These are phyloP conservation scores for Pristis pectinata DNA, from an alignment of 2,797 vertebrate genomes.

Conservation along the genomic window DNA sequence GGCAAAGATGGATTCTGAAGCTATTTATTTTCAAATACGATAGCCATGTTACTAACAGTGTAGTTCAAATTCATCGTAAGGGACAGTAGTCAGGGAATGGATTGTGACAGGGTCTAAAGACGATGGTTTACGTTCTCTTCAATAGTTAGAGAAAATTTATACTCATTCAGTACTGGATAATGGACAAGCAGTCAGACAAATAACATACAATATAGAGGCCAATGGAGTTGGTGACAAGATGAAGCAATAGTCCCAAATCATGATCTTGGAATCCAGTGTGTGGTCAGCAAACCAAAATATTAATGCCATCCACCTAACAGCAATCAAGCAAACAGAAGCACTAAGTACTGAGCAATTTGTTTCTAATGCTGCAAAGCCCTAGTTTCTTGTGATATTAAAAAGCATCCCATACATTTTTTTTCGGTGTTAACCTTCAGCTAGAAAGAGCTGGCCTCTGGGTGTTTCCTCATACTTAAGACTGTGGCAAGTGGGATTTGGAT, in stretches of 20 bases:
- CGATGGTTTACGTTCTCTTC: too few relatives aligned
- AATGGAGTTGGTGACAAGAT: too few relatives aligned
- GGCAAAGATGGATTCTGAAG: too few relatives aligned
- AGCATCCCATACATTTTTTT: not conserved
- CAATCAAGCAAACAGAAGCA: not conserved
- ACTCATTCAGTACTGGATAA: too few relatives aligned
- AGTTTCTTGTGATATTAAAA: not conserved
- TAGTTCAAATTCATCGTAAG: too few relatives aligned
- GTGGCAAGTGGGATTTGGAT: not conserved
- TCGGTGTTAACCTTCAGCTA: not conserved
- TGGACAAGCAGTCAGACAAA: too few relatives aligned
- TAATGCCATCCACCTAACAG: not conserved
- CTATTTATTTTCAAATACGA: too few relatives aligned
- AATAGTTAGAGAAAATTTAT: too few relatives aligned
- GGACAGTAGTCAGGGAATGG: too few relatives aligned
- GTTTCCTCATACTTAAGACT: not conserved
- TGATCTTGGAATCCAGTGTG: not conserved
- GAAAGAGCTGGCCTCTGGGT: not conserved
- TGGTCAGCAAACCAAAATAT: not conserved
- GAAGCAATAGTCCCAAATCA: not conserved
- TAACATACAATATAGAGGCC: too few relatives aligned
- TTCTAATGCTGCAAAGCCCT: not conserved
- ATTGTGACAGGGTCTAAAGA: too few relatives aligned
- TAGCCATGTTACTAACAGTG: too few relatives aligned
- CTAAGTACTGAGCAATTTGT: not conserved